Evolutionary conservation across 2,797 vertebrate genomes (phyloP).

Genomic region (Catostomus latipinnis): DNA sequence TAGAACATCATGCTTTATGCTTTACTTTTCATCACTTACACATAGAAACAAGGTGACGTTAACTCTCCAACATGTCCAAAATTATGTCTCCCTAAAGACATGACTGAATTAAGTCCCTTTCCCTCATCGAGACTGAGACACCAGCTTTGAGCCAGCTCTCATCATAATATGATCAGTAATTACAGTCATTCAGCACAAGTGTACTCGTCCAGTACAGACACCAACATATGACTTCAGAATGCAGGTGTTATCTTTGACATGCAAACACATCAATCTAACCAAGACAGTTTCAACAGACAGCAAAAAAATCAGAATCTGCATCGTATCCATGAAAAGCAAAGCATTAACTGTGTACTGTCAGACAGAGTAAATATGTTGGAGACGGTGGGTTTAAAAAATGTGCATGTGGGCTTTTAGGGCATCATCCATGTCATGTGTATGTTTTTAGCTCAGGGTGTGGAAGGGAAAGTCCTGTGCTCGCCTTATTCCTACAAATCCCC

Average conservation of each 20-base stretch:
- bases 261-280: not conserved
- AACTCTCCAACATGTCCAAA: not conserved
- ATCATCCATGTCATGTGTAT: conserved; percentile 24
- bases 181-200: not conserved
- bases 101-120: not conserved
- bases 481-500: conserved; percentile 7
- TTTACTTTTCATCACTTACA: conserved; percentile 1
- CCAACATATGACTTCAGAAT: conserved; percentile 21
- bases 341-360: not conserved
- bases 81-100: not conserved
- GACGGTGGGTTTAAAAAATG: not conserved
- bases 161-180: not conserved
- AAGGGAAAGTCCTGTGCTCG: not conserved
- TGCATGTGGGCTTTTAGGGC: not conserved
- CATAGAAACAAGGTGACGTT: not conserved
- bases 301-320: not conserved
- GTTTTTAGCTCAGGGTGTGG: conserved; percentile 4
- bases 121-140: not conserved
- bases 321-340: not conserved
- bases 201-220: not conserved
- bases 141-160: not conserved
- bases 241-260: conserved; percentile 7
- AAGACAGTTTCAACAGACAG: not conserved
- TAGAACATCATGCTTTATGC: not conserved
- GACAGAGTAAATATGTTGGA: not conserved